These are phyloP conservation scores for Trilocha varians DNA, from an alignment of 2,888 invertebrate genomes.

Conservation along the genomic window DNA sequence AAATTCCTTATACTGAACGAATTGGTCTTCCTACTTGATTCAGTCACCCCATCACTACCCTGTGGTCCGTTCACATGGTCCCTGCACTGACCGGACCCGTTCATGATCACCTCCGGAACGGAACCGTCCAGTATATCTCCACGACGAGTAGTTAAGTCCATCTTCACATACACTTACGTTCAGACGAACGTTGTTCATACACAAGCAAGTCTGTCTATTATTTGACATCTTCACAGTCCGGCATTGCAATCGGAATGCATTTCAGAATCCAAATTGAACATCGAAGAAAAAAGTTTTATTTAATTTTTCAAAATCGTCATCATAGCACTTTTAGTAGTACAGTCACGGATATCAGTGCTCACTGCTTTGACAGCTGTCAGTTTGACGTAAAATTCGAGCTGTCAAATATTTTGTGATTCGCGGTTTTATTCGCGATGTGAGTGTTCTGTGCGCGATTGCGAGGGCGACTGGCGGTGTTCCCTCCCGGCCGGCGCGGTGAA, in stretches of 20 bases:
- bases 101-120: slow-evolving; percentile 24
- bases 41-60: slow-evolving; percentile 42
- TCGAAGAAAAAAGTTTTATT: neutral
- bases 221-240: slow-evolving; percentile 33
- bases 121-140: slow-evolving; percentile 39
- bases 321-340: neutral
- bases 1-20: slow-evolving; percentile 62
- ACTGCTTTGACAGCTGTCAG: slow-evolving; percentile 5
- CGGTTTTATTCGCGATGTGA: slow-evolving; percentile 34
- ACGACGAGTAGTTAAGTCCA: slow-evolving; percentile 67
- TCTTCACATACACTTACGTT: slow-evolving; percentile 32
- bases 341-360: neutral
- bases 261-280: slow-evolving; percentile 10
- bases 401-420: slow-evolving; percentile 17
- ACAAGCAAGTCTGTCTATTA: slow-evolving; percentile 20
- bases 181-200: slow-evolving; percentile 11
- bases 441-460: slow-evolving; percentile 56
- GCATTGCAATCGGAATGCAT: slow-evolving; percentile 26
- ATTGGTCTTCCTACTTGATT: slow-evolving; percentile 42
- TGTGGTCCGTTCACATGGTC: slow-evolving; percentile 44
- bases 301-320: neutral
- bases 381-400: slow-evolving; percentile 2
- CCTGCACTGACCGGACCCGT: slow-evolving; percentile 43
- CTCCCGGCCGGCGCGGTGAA: slow-evolving; percentile 39
- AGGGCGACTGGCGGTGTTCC: slow-evolving; percentile 61